A percentile compares a stretch with the other conserved stretches of the same genome.
Conservation (phyloP, 2,888 invertebrate genomes). For the Pammene aurita region DNA sequence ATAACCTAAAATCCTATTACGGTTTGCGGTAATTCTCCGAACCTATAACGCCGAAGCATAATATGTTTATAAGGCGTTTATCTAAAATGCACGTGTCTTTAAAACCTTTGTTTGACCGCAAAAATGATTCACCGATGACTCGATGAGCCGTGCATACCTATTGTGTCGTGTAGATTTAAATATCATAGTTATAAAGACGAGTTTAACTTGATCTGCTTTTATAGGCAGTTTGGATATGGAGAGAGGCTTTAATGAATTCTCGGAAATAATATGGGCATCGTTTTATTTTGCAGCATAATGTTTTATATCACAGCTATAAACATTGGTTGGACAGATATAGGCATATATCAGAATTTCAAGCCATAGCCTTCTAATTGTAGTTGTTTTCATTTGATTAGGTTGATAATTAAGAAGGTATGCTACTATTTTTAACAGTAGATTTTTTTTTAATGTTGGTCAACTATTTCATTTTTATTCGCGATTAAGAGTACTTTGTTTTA, state of each 20-base stretch:
- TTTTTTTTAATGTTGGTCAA: too few species aligned
- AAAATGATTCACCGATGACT: constrained; percentile 46
- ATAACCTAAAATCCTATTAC: constrained; percentile 29
- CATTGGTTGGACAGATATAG: too few species aligned
- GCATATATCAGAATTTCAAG: too few species aligned
- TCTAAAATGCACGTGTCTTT: constrained; percentile 50
- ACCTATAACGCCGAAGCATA: constrained; percentile 24
- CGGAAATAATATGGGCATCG: constrained; percentile 11
- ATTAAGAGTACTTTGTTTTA: too few species aligned
- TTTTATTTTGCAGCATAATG: constrained; percentile 6
- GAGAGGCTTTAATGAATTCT: constrained; percentile 24
- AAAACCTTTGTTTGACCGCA: constrained; percentile 51
- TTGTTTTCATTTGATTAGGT: neutral
- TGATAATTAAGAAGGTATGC: too few species aligned
- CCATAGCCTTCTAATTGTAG: neutral
- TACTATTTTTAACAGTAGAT: neutral
- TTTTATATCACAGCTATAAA: neutral
- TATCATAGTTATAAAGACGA: constrained; percentile 17
- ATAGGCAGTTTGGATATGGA: constrained; percentile 28
- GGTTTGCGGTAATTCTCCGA: constrained; percentile 26
- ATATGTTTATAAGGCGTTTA: constrained; percentile 47
- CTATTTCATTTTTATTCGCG: too few species aligned
- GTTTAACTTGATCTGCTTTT: constrained; percentile 16
- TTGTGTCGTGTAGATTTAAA: constrained; percentile 17
- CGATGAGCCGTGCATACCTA: constrained; percentile 51